phyloP scores from a whole-genome alignment of 2,888 invertebrate species.

The Chrysomela aeneicollis region DNA sequence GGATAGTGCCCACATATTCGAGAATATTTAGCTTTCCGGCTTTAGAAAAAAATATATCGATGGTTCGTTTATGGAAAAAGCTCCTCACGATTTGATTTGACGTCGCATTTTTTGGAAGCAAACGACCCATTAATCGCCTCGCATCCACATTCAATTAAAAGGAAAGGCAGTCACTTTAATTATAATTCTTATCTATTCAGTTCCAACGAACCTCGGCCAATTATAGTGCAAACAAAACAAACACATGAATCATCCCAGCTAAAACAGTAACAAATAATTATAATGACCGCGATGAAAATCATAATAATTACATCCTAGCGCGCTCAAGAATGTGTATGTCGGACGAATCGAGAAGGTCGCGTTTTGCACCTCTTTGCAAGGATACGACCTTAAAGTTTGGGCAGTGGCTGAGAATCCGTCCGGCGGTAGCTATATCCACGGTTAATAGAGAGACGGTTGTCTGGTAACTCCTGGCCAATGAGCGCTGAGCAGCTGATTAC shows the following conservation, averaged over 20 bases:
- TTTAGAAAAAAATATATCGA: no score
- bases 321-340: constrained; percentile 48
- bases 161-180: constrained; percentile 14
- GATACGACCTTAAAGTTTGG: neutral
- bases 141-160: neutral
- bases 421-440: neutral
- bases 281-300: constrained; percentile 12
- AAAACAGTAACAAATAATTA: constrained; percentile 21
- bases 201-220: constrained; percentile 15
- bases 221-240: constrained; percentile 17
- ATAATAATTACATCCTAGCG: constrained; percentile 43
- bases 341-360: constrained; percentile 46
- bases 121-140: neutral
- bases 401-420: neutral
- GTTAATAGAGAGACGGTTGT: no score
- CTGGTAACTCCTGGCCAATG: no score
- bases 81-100: no score
- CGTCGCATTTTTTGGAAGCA: no score
- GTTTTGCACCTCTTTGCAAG: constrained; percentile 38
- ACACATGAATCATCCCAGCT: constrained; percentile 21
- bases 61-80: no score
- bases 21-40: no score
- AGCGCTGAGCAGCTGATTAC: no score
- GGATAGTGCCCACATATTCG: no score
- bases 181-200: constrained; percentile 20